Evolutionary conservation across 2,888 invertebrate species (phyloP), one percentile per base, ranked within the genome.

Genomic region (Drosophila seclusa): DNA sequence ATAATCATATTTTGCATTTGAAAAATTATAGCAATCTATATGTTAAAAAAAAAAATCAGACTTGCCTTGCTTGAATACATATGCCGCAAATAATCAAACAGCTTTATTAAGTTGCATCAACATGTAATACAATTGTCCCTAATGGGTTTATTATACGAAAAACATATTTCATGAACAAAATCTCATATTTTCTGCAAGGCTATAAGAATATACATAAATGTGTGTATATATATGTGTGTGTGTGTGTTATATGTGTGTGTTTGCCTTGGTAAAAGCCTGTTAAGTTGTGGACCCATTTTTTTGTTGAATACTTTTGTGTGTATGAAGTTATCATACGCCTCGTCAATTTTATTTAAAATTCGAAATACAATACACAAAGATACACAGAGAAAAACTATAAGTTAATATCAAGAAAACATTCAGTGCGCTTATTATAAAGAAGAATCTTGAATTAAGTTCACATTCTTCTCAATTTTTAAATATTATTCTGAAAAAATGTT

Each of bases 261-360:
- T 55, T 79, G 57, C 29, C 29, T 70, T 59, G 34, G 24, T 18
- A 27, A 58, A 64, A 61, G 49, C 58, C 32, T 27, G 49, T 50
- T 59, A 38, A 50, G 74, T 16, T 57, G 29, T 58, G 42, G 61
- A 21, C 13, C 13, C 38, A 63, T 24, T 53, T 63, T 59, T 60
- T 59, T 38, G 27, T 18, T 45, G 54, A 53, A 57, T 45, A 32
- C 50, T 71, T 50, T 53, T 69, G 71, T 64, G 71, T 58, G 36
- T 67, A 69, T 75, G 57, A 68, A 69, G 65, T 67, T 74, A 78
- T 72, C 77, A 76, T 73, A 60, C 59, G 79, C 72, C 69, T 71
- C 53, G 69, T 70, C 73, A 70, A 73, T 68, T 83, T 76, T 77
- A 75, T 76, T 83, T 73, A 72, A 62, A 68, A 64, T 66, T 62